Evolutionary conservation across 2,888 invertebrate genomes (phyloP), one percentile per base, ranked within the genome.

Genomic region (Dasypogon diadema): DNA sequence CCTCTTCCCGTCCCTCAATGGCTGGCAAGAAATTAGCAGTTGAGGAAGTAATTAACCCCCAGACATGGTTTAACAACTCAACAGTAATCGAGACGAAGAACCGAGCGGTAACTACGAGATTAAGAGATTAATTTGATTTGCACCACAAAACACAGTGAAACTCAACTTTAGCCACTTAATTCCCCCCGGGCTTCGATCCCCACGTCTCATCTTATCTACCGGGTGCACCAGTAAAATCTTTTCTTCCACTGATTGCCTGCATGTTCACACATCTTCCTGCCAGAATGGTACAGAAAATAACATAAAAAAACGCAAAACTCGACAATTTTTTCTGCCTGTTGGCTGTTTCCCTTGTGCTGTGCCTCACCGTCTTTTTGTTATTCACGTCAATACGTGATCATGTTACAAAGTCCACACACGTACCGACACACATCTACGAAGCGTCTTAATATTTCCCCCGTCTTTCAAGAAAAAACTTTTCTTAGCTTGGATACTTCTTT

Each of bases 351-450:
- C 58, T n/a, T 16, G 37, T 22, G 34, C 37, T 37, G 18, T 26
- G 26, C 60, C 34, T 60, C 37, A n/a, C n/a, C n/a, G 18, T 42
- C 1, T 60, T 60, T 60, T 60, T 60, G 34, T 60, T 34, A 60
- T 60, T 60, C 60, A 60, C 60, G 37, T 60, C 60, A 60, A 60
- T 60, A 60, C 60, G 60, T 60, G 60, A 60, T 60, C 60, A 60
- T 60, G 60, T 60, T 60, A 60, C 60, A 60, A 60, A 60, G 60
- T 60, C 60, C 22, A 60, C 37, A 60, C 60, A 60, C 60, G 60
- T 60, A 34, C 60, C 60, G 16, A 12, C 60, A 6, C 16, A 34
- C 60, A 10, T 16, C 2, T 42, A 42, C 60, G 37, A 60, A 37
- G 60, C 34, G 60, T 34, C 60, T 60, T 60, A 60, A 60, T 60